Evolutionary conservation across 1,140 invertebrate genomes (phyloP), one percentile per base, ranked within the genome.

Genomic region (Homarus americanus): DNA sequence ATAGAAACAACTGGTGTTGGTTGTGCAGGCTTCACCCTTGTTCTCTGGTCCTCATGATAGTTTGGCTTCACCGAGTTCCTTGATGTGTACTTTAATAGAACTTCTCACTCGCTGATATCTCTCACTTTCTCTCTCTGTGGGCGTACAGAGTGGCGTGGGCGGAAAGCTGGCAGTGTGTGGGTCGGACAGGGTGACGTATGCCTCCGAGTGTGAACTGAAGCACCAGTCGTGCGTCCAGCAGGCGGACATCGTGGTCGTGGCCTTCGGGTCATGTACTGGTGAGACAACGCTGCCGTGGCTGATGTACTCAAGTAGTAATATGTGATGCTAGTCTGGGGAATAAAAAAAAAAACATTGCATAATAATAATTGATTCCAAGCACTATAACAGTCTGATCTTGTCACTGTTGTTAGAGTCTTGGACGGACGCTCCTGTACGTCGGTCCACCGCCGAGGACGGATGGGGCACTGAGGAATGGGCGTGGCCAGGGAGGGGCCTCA

Each of bases 181-280:
- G 12, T 97, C 96, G 93, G 97, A 97, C 94, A 96, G 97, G 36
- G 96, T 96, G 93, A 97, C 96, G 36, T 97, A 97, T 94, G 95
- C 96, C 93, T 96, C 96, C 58, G 96, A 96, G 91, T 97, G 97
- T 93, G 96, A 97, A 93, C 95, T 97, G 34, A 95, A 96, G 92
- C 94, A 96, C 86, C 96, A 96, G 94, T 96, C 96, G 69, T 98
- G 97, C 95, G 95, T 96, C 75, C 95, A 96, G 91, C 97, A 98
- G 95, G 97, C 96, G 93, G 96, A 97, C 93, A 96, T 98, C 88
- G 96, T 96, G 17, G 96, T 98, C 1, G 96, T 96, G 93, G 96
- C 97, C 38, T 96, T 96, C 92, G 97, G 97, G 58, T 96, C 96
- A 72, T 95, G 95, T 91, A 89, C 91, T 28, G 92, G 92, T 92